phyloP scores from a whole-genome alignment of 2,797 vertebrate species.

The Muscicapa striata region DNA sequence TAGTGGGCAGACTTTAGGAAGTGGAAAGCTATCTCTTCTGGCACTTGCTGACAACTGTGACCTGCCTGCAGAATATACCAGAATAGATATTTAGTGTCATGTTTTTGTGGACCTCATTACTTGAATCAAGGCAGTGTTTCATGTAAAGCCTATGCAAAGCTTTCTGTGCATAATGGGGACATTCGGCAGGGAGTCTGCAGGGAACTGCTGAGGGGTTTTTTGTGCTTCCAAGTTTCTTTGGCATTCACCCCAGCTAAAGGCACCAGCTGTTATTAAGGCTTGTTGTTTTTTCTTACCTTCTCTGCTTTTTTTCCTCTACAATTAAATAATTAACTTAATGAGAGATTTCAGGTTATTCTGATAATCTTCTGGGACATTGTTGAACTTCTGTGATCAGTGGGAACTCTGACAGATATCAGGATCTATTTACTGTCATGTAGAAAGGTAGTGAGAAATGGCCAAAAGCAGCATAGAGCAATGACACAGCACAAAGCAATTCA shows the following conservation, averaged over 20 bases:
- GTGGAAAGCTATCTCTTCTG: background rate
- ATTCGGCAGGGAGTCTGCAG: background rate
- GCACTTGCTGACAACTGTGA: background rate
- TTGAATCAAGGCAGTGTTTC: background rate
- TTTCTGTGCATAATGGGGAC: background rate
- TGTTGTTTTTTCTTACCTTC: background rate
- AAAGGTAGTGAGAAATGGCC: background rate
- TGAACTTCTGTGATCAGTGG: background rate
- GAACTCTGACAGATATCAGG: background rate
- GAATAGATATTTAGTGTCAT: background rate
- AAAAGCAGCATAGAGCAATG: background rate
- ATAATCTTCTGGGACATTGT: background rate
- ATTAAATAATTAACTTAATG: conserved; percentile 13
- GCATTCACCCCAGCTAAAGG: background rate
- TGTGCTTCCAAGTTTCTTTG: background rate
- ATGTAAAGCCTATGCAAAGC: background rate
- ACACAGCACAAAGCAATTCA: background rate
- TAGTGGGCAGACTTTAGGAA: background rate
- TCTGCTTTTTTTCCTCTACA: background rate
- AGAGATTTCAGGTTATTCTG: background rate
- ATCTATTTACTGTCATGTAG: background rate
- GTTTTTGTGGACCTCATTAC: conserved; percentile 2
- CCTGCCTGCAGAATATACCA: background rate
- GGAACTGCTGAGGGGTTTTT: background rate
- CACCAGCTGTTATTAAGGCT: background rate